phyloP scores from a whole-genome alignment of 2,797 vertebrate species.

The Typhlichthys subterraneus region DNA sequence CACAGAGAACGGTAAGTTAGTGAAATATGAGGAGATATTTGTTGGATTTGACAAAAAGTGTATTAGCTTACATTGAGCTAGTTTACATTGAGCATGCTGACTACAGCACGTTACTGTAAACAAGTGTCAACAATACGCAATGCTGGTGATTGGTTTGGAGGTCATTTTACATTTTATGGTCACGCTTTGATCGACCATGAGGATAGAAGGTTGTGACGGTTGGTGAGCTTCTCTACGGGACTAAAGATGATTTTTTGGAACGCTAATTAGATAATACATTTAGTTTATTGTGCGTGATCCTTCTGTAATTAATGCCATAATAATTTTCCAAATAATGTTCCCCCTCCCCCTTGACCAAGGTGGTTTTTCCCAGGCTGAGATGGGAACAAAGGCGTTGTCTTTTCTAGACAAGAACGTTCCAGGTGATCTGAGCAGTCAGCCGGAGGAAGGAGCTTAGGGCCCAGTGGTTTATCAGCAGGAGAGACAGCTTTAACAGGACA shows the following conservation, averaged over 20 bases:
- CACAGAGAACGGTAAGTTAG: too few species aligned
- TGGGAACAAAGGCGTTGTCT: slow-evolving; percentile 64
- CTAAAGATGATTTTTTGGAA: too few species aligned
- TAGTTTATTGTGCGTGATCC: slow-evolving; percentile 60
- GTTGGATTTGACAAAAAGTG: too few species aligned
- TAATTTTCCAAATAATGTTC: too few species aligned
- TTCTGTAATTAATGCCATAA: slow-evolving; percentile 51
- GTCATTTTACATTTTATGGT: too few species aligned
- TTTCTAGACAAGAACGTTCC: slow-evolving; percentile 66
- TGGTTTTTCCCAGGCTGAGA: slow-evolving; percentile 69
- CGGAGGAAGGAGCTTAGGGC: slow-evolving; percentile 83
- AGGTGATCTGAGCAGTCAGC: slow-evolving; percentile 87
- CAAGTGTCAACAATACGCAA: too few species aligned
- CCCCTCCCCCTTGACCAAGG: slow-evolving; percentile 52
- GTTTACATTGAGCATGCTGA: too few species aligned
- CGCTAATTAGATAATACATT: slow-evolving; percentile 47
- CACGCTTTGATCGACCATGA: too few species aligned
- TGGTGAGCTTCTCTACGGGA: neutral
- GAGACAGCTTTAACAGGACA: slow-evolving; percentile 92
- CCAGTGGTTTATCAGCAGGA: slow-evolving; percentile 90
- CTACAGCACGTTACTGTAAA: too few species aligned
- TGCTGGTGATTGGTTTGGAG: too few species aligned
- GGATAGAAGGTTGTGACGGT: neutral
- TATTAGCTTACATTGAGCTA: too few species aligned
- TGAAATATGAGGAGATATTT: too few species aligned